phyloP scores from a whole-genome alignment of 1,140 invertebrate genomes.

The Delia radicum region DNA sequence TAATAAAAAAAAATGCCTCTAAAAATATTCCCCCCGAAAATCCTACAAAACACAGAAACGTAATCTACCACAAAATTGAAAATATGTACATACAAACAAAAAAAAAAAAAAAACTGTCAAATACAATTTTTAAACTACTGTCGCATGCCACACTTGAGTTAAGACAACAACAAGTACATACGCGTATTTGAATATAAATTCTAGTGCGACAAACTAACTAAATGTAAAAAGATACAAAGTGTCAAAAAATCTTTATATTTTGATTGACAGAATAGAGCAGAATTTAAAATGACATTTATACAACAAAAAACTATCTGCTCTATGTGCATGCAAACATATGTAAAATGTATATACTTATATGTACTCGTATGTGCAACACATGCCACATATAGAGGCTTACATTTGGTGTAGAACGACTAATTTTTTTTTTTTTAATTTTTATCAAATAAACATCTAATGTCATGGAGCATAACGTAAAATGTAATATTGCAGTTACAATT shows the following conservation, averaged over 20 bases:
- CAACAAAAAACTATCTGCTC: background rate
- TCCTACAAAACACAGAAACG: background rate
- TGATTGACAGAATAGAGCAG: conserved; percentile 14
- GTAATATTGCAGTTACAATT: background rate
- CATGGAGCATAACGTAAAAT: conserved; percentile 6
- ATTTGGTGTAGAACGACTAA: background rate
- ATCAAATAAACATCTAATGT: conserved; percentile 16
- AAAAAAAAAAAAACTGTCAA: conserved; percentile 16
- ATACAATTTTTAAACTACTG: conserved; percentile 15
- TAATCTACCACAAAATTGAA: background rate
- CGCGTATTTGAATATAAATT: background rate
- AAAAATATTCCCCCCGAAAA: background rate
- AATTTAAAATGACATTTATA: conserved; percentile 15
- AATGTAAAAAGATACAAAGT: conserved; percentile 1
- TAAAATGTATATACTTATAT: background rate
- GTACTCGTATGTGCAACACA: background rate
- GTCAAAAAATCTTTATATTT: conserved; percentile 22
- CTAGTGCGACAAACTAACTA: background rate
- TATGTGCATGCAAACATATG: too few relatives aligned
- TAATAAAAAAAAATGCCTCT: background rate
- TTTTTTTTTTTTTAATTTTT: background rate
- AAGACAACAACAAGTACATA: background rate
- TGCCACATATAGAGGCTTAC: background rate
- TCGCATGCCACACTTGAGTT: conserved; percentile 21
- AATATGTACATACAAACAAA: background rate